Percentiles rank a stretch among this genome's conserved stretches.
Evolutionary conservation across 2,113 vertebrate species (phyloP).

Genomic region (Nanorana parkeri): DNA sequence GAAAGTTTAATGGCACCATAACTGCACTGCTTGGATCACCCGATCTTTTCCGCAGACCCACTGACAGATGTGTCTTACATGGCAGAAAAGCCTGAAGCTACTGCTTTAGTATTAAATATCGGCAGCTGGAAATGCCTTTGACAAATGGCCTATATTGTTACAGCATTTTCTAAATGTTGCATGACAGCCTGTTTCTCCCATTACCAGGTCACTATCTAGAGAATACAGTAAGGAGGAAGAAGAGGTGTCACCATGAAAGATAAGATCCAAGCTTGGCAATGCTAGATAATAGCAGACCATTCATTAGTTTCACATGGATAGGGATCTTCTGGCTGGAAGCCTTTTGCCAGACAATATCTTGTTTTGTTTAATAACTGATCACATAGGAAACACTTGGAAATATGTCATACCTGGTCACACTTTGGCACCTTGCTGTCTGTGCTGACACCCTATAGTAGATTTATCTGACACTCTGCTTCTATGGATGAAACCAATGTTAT

Average conservation of each 20-base stretch:
- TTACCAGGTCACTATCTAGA: conserved; percentile 52
- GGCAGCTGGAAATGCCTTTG: conserved; percentile 64
- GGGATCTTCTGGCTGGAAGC: conserved; percentile 57
- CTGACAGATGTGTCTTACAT: conserved; percentile 20
- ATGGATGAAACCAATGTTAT: too few species aligned
- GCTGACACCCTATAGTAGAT: not conserved
- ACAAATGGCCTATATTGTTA: conserved; percentile 56
- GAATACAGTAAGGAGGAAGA: not conserved
- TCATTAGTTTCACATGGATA: conserved; percentile 70
- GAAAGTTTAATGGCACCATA: too few species aligned
- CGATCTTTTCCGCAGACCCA: not conserved
- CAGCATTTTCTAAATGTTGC: conserved; percentile 71
- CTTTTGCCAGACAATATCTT: conserved; percentile 50
- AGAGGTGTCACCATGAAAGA: conserved; percentile 63
- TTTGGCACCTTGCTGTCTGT: conserved; percentile 41
- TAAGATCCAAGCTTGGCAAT: conserved; percentile 58
- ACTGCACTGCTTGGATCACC: too few species aligned
- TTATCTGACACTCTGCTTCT: not conserved
- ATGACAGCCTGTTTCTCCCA: conserved; percentile 64
- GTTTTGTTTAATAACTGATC: conserved; percentile 54
- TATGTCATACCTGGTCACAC: conserved; percentile 44
- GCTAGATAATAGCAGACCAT: conserved; percentile 64
- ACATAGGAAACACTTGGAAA: not conserved
- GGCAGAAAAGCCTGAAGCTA: conserved; percentile 40
- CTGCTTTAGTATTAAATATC: conserved; percentile 58